Conservation (phyloP, 2,113 vertebrate species). For the Archilochus colubris region DNA sequence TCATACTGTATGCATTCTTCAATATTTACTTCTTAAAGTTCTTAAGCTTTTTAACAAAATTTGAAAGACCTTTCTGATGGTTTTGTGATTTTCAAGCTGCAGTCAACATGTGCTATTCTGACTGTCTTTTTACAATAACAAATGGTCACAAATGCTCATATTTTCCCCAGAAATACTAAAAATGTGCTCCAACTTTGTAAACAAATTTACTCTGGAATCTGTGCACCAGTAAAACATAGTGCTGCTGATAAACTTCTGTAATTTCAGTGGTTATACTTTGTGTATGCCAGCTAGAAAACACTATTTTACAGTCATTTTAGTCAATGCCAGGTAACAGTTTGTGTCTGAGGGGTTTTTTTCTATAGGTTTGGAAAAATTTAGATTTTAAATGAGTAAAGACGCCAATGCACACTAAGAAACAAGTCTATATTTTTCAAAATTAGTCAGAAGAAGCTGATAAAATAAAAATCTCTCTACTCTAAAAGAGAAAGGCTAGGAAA, state of each 20-base stretch:
- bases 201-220: not conserved
- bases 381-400: not conserved
- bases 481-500: not conserved
- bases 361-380: not conserved
- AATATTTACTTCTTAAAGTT: not conserved
- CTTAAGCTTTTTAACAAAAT: not conserved
- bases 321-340: not conserved
- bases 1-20: not conserved
- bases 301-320: not conserved
- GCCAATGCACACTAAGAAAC: not conserved
- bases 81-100: not conserved
- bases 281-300: not conserved
- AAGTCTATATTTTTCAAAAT: not conserved
- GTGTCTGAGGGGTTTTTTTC: not conserved
- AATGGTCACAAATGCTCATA: not conserved
- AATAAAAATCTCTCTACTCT: not conserved
- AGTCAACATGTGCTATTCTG: not conserved
- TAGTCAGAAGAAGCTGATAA: not conserved
- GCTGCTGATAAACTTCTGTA: not conserved
- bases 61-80: not conserved
- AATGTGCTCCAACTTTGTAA: not conserved
- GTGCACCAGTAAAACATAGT: not conserved
- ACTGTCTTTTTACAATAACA: not conserved
- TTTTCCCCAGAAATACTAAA: not conserved
- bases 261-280: not conserved